Evolutionary conservation across 2,888 invertebrate genomes (phyloP), one percentile per base, ranked within the genome.

Genomic region (Strigamia transsilvanica): DNA sequence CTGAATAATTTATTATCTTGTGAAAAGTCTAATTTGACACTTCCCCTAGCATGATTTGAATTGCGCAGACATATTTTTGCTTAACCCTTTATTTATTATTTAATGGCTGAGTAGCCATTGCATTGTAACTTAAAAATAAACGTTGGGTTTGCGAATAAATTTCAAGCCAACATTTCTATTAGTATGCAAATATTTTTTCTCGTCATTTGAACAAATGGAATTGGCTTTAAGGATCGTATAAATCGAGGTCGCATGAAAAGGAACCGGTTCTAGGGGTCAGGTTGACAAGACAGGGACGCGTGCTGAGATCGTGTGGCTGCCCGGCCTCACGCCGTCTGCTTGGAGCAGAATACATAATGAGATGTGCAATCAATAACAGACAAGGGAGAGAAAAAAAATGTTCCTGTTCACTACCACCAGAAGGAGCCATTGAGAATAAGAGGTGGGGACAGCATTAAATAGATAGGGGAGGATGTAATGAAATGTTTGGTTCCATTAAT

Each of bases 301-400:
- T 66, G 61, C 61, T 66, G 61, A 23, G 61, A 15, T 66, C 61
- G 61, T 66, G 61, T 66, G 61, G 61, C 61, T 66, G 61, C 61
- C 61, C 23, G 61, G 61, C 61, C 61, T 66, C 61, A 66, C 61
- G 61, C 61, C 61, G 61, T 66, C 61, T 66, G 61, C 61, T 66
- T 66, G 61, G 21, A 66, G 21, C 61, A 66, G 61, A 66, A 66
- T 66, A 66, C 61, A 18, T 66, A 66, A 66, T 66, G 61, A 66
- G 61, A 66, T 66, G 61, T 66, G 61, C 61, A 66, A 66, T 66
- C 61, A 66, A 66, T 66, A 66, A 66, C 23, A 66, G 61, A 66
- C 61, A 66, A 23, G 61, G 61, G 23, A 66, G 23, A 66, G 61
- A 66, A 66, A 66, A 51, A 51, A 66, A 66, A 66, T 66, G 61